Base-by-base conservation (phyloP, 2,113 vertebrate genomes). In the Spermophilus dauricus region DNA sequence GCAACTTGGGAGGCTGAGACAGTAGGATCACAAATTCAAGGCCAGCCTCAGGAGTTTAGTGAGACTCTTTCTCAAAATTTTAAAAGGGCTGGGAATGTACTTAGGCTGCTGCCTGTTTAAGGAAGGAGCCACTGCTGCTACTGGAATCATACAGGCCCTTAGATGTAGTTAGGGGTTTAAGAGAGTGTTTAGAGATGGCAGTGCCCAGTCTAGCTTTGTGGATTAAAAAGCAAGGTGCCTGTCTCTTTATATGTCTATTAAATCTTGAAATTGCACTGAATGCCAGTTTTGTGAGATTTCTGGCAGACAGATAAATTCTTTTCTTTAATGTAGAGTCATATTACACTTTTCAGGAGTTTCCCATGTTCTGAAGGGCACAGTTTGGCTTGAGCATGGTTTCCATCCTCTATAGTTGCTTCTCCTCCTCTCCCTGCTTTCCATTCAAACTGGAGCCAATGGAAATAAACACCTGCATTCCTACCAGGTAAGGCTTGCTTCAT, bases 331-430 rank as follows among this genome's bases (percentile, higher is more conserved):
- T 61, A 30, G 65, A 56, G 56, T 75, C 28, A 77, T 17, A 34
- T 58, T 45, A 39, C n/a, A n/a, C 12, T 63, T 20, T 70, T 81
- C 13, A 58, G 13, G 45, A 61, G 56, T 17, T 87, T 61, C 58
- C 14, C 10, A 0, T 91, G 32, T 82, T 96, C n/a, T 63, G 3
- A 75, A 78, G 39, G 69, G 11, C 53, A 26, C 8, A 78, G 20
- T 86, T 78, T 75, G 70, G 14, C 42, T 39, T 65, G 17, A 69
- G 51, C 51, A 13, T 67, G 34, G 28, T 73, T 72, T 92, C 5
- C 39, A 76, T 97, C 58, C 58, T 95, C 56, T 34, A 86, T 72
- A 53, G 22, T 56, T 37, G n/a, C 58, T 95, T 84, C 9, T 58
- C 69, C 24, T 77, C 12, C 76, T 65, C 56, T 94, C 14, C 17